phyloP scores from a whole-genome alignment of 2,113 vertebrate genomes.

The Ceyx melanurus region DNA sequence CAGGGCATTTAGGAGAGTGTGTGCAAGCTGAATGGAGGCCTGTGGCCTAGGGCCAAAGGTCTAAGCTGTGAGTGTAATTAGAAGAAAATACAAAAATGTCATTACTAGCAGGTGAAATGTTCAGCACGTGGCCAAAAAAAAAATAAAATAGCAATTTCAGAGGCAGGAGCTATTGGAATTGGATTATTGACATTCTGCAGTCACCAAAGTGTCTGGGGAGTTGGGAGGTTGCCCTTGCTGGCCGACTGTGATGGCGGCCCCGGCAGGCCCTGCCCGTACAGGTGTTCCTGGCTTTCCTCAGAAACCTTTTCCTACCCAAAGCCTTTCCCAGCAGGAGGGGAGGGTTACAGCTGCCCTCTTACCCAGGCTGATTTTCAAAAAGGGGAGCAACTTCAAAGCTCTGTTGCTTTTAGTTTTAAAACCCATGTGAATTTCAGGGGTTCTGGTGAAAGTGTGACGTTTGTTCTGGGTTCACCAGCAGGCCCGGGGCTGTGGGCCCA shows the following conservation, averaged over 20 bases:
- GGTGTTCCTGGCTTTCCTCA: not conserved
- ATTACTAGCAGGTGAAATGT: slow-evolving; percentile 85
- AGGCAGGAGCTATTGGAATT: slow-evolving; percentile 73
- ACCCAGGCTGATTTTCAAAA: not conserved
- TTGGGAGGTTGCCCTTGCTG: slow-evolving; percentile 45
- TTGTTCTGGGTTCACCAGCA: accelerated
- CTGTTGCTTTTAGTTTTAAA: not conserved
- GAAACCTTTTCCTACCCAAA: not conserved
- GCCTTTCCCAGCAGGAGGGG: not conserved
- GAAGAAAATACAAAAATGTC: slow-evolving; percentile 85
- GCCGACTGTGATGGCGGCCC: not conserved
- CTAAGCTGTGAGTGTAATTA: slow-evolving; percentile 83
- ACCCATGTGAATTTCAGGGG: not conserved
- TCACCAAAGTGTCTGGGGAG: slow-evolving; percentile 29
- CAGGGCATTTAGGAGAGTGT: slow-evolving; percentile 80
- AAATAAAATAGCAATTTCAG: slow-evolving; percentile 74
- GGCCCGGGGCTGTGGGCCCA: not conserved
- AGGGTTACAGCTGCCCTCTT: not conserved
- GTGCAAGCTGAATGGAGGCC: slow-evolving; percentile 80
- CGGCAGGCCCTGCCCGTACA: not conserved
- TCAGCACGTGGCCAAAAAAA: slow-evolving; percentile 77
- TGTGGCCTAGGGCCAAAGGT: slow-evolving; percentile 82
- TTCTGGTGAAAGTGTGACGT: accelerated
- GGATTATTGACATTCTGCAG: slow-evolving; percentile 72
- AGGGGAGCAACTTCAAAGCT: not conserved